These are phyloP conservation scores for Mus spicilegus DNA, from an alignment of 2,113 vertebrate species.

Conservation along the genomic window DNA sequence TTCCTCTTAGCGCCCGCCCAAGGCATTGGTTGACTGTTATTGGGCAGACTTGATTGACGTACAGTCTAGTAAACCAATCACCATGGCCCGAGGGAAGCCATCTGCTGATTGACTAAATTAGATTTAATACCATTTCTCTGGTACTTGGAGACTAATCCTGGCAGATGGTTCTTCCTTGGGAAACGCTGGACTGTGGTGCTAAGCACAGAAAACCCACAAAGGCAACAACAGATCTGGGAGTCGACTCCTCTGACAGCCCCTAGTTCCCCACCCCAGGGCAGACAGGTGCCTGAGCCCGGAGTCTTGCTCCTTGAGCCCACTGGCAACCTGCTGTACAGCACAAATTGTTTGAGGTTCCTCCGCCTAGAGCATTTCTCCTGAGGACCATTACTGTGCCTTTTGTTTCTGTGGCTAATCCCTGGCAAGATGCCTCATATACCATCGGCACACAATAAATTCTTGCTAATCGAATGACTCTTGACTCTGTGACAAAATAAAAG, in stretches of 20 bases:
- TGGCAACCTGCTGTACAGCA: background rate
- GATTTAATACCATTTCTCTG: background rate
- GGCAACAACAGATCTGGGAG: background rate
- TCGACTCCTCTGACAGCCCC: background rate
- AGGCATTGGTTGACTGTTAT: background rate
- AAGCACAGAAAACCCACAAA: constrained; percentile 6
- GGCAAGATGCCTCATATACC: constrained; percentile 10
- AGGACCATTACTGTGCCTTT: constrained; percentile 12
- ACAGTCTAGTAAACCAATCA: constrained; percentile 42
- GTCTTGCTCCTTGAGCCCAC: background rate
- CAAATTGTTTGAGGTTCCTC: background rate
- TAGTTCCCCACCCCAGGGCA: background rate
- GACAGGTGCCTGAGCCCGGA: background rate
- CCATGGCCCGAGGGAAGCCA: background rate
- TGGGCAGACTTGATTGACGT: background rate
- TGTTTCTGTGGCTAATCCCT: background rate
- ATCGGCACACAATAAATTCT: constrained; percentile 26
- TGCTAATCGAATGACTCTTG: constrained; percentile 41
- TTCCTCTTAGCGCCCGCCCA: background rate
- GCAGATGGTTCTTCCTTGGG: background rate
- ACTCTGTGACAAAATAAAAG: constrained; percentile 38
- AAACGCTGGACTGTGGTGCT: background rate
- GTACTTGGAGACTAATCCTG: background rate
- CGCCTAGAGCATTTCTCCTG: background rate
- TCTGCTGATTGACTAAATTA: background rate